Conservation (phyloP, 2,113 vertebrate species). For the Phyllostomus hastatus region DNA sequence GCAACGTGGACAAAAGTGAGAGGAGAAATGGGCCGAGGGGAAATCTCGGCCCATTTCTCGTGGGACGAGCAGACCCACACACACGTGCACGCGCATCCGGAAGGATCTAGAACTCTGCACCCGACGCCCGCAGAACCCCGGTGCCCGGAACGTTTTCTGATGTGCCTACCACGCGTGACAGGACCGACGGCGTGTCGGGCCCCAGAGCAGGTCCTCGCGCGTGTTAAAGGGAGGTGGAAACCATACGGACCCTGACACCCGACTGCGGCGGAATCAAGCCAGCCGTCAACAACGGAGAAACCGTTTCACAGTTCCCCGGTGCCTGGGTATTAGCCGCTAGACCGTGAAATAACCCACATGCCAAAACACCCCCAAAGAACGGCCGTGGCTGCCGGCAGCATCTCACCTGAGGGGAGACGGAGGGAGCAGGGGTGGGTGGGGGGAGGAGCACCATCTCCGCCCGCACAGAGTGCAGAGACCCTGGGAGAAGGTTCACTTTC, state of each 20-base stretch:
- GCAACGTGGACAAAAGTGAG: not conserved
- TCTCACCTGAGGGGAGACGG: not conserved
- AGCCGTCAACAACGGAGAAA: not conserved
- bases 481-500: not conserved
- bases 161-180: not conserved
- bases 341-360: not conserved
- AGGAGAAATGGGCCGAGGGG: not conserved
- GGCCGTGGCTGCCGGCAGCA: not conserved
- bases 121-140: not conserved
- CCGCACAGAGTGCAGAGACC: not conserved
- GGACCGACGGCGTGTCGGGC: not conserved
- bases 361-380: not conserved
- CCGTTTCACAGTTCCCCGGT: not conserved
- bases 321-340: not conserved
- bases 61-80: not conserved
- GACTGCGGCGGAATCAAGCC: not conserved
- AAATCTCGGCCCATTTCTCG: not conserved
- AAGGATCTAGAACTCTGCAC: not conserved
- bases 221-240: not conserved
- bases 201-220: not conserved
- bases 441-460: too few relatives aligned
- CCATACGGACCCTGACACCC: too few relatives aligned
- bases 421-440: too few relatives aligned
- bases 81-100: accelerated
- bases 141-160: not conserved